Evolutionary conservation across 1,140 invertebrate genomes (phyloP).

Genomic region (Eumeta japonica): DNA sequence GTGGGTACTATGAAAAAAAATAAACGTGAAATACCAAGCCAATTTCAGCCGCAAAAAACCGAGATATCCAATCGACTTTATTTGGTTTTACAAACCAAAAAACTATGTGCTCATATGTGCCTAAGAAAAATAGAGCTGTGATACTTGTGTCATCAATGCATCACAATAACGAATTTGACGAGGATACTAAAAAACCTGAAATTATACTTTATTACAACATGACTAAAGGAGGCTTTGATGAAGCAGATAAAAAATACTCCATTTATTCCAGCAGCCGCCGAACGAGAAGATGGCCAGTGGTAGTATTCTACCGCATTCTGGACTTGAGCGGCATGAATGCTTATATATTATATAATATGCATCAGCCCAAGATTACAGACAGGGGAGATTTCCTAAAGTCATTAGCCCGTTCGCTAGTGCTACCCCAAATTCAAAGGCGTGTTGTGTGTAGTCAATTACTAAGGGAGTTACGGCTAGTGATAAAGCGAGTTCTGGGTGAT

Average conservation of each 20-base stretch:
- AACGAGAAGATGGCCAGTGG: constrained; percentile 26
- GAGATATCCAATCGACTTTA: constrained; percentile 7
- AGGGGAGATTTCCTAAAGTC: constrained; percentile 15
- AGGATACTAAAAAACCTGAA: constrained; percentile 18
- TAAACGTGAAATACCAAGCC: constrained; percentile 23
- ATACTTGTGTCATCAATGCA: constrained; percentile 29
- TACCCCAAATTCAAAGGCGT: constrained; percentile 18
- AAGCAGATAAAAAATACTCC: constrained; percentile 15
- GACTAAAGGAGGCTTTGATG: constrained; percentile 24
- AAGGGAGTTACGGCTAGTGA: constrained; percentile 14
- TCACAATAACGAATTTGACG: constrained; percentile 13
- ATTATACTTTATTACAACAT: constrained; percentile 23
- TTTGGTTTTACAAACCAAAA: constrained; percentile 13
- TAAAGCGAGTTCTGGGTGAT: constrained; percentile 15
- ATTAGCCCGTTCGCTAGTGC: constrained; percentile 10
- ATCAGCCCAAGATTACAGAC: constrained; percentile 6
- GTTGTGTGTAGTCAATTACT: constrained; percentile 16
- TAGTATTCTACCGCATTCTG: constrained; percentile 22
- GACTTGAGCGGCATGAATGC: no score
- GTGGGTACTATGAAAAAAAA: constrained; percentile 30
- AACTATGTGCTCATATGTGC: constrained; percentile 18
- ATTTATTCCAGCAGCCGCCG: constrained; percentile 16
- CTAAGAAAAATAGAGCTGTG: constrained; percentile 28
- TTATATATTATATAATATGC: constrained; percentile 11
- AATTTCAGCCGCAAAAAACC: constrained; percentile 16